A percentile compares a stretch with the other conserved stretches of the same genome.
Evolutionary conservation across 2,113 vertebrate species (phyloP).

Genomic region (Bostrychus sinensis): DNA sequence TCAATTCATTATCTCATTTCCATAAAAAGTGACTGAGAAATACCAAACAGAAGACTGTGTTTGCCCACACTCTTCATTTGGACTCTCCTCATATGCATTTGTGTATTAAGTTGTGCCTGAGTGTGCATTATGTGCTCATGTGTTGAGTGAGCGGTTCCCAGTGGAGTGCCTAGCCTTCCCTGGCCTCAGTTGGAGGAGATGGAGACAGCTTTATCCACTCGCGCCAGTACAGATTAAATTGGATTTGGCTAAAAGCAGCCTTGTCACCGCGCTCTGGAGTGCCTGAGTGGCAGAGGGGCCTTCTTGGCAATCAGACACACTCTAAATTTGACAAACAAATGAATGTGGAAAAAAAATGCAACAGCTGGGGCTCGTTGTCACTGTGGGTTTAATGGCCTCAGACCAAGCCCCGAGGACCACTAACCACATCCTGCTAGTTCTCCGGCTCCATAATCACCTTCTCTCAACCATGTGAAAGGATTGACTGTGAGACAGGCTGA

Average conservation of each 20-base stretch:
- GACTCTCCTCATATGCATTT: neutral
- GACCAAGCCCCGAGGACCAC: conserved; percentile 57
- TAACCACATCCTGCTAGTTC: conserved; percentile 55
- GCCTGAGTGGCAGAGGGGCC: conserved; percentile 53
- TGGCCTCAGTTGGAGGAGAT: conserved; percentile 37
- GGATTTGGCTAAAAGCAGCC: conserved; percentile 70
- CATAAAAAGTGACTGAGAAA: conserved; percentile 47
- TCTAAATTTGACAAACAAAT: conserved; percentile 73
- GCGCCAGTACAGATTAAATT: conserved; percentile 67
- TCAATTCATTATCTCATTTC: conserved; percentile 44
- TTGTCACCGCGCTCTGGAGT: conserved; percentile 58
- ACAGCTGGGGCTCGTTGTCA: conserved; percentile 63
- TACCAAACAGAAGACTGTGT: neutral
- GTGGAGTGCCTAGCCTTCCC: conserved; percentile 35
- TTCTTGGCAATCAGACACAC: conserved; percentile 49
- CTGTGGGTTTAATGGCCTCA: conserved; percentile 62
- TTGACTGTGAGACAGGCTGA: no score
- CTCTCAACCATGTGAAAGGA: conserved; percentile 16
- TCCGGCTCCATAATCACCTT: conserved; percentile 49
- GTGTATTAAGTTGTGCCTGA: conserved; percentile 4
- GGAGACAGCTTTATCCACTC: conserved; percentile 64
- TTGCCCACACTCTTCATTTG: conserved; percentile 13
- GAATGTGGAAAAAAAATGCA: conserved; percentile 42
- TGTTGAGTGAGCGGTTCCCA: conserved; percentile 43
- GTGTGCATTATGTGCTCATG: conserved; percentile 34